These are phyloP conservation scores for Eurystomus glaucurus DNA, from an alignment of 2,797 vertebrate genomes.

Conservation along the genomic window DNA sequence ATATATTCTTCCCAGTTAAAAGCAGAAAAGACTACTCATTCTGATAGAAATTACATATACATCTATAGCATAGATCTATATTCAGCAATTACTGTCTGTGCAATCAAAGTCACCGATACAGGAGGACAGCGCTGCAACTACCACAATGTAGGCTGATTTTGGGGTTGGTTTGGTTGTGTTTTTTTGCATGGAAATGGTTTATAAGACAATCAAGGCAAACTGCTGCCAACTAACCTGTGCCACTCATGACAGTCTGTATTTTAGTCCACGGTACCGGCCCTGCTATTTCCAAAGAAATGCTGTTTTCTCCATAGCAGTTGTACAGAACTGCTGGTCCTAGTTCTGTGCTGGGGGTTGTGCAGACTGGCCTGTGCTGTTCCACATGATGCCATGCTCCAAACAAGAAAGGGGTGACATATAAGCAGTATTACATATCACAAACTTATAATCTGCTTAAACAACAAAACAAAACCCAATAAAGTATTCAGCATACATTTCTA, in stretches of 20 bases:
- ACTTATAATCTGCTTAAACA: neutral
- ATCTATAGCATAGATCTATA: neutral
- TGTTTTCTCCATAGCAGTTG: neutral
- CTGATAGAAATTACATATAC: neutral
- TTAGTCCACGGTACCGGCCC: neutral
- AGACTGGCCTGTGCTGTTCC: neutral
- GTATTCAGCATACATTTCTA: neutral
- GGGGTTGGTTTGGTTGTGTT: too few species aligned
- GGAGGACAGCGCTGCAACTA: neutral
- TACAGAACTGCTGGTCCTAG: neutral
- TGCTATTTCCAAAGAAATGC: slow-evolving; percentile 15
- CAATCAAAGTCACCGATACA: neutral
- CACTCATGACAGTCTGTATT: neutral
- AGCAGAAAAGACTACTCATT: neutral
- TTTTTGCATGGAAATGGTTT: neutral
- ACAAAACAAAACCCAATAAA: neutral
- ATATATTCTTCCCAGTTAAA: neutral
- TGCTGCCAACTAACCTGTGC: slow-evolving; percentile 36
- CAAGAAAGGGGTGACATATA: neutral
- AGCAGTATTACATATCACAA: neutral
- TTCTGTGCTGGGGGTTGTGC: neutral
- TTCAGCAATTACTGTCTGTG: neutral
- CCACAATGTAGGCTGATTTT: neutral
- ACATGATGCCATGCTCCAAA: neutral
- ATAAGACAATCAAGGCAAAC: slow-evolving; percentile 1